Conservation (phyloP, 1,140 invertebrate genomes). For the Myzus persicae region DNA sequence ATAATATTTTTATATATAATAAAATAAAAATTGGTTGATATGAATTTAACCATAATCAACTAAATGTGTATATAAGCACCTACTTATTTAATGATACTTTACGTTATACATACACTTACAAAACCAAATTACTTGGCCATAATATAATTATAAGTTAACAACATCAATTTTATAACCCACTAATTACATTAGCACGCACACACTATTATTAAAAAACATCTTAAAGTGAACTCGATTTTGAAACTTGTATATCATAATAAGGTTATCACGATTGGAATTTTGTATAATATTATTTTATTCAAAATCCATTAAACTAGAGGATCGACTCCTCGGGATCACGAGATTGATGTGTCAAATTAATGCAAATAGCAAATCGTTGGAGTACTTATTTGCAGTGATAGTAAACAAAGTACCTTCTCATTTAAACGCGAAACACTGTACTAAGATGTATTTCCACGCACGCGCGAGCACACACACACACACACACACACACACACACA, state of each 20-base stretch:
- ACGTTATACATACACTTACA: background rate
- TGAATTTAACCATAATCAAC: background rate
- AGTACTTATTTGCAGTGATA: background rate
- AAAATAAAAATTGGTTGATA: background rate
- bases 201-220: background rate
- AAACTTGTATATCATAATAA: background rate
- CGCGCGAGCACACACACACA: background rate
- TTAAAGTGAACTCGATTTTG: background rate
- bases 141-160: conserved; percentile 10
- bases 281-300: background rate
- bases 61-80: background rate
- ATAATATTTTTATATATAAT: background rate
- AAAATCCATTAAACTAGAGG: background rate
- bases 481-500: background rate
- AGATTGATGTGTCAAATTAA: background rate
- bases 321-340: background rate
- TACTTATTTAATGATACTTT: background rate
- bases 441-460: background rate
- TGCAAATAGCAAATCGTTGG: background rate
- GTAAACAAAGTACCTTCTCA: background rate
- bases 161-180: background rate
- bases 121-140: background rate
- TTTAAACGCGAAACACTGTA: background rate
- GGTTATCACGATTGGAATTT: background rate
- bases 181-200: conserved; percentile 16